A percentile compares a stretch with the other conserved stretches of the same genome.
phyloP scores from a whole-genome alignment of 2,888 invertebrate genomes.

The Drosophila anceps region DNA sequence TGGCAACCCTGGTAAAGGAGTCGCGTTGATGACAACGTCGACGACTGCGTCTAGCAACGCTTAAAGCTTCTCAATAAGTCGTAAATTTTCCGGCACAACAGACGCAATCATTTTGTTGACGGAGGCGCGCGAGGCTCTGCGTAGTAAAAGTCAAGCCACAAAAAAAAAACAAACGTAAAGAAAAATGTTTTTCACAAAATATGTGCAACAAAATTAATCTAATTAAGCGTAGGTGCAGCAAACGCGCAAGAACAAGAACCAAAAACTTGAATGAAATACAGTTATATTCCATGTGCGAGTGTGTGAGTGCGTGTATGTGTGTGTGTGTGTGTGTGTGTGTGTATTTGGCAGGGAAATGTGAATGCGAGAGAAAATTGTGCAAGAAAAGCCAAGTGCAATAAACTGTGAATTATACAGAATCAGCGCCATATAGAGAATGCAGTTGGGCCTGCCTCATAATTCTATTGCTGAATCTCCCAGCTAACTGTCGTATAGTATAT shows the following conservation, averaged over 20 bases:
- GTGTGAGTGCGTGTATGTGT: slow-evolving; percentile 10
- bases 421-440: slow-evolving; percentile 47
- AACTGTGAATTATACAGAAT: slow-evolving; percentile 76
- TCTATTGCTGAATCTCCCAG: slow-evolving; percentile 77
- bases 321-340: slow-evolving; percentile 27
- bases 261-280: slow-evolving; percentile 14
- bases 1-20: slow-evolving; percentile 57
- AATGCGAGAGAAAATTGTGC: slow-evolving; percentile 56
- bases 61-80: slow-evolving; percentile 80
- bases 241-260: slow-evolving; percentile 1
- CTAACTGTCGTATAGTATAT: slow-evolving; percentile 53
- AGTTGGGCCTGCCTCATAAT: slow-evolving; percentile 32
- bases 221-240: slow-evolving; percentile 33
- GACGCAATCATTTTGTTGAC: slow-evolving; percentile 75
- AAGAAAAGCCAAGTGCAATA: slow-evolving; percentile 77
- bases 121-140: slow-evolving; percentile 62
- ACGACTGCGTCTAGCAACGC: slow-evolving; percentile 62
- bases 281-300: neutral
- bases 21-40: slow-evolving; percentile 49
- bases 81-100: slow-evolving; percentile 84
- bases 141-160: slow-evolving; percentile 24
- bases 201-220: slow-evolving; percentile 28
- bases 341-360: slow-evolving; percentile 35
- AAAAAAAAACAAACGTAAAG: neutral
- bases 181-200: slow-evolving; percentile 19